Conservation (phyloP, 2,113 vertebrate species). For the Elanoides forficatus region DNA sequence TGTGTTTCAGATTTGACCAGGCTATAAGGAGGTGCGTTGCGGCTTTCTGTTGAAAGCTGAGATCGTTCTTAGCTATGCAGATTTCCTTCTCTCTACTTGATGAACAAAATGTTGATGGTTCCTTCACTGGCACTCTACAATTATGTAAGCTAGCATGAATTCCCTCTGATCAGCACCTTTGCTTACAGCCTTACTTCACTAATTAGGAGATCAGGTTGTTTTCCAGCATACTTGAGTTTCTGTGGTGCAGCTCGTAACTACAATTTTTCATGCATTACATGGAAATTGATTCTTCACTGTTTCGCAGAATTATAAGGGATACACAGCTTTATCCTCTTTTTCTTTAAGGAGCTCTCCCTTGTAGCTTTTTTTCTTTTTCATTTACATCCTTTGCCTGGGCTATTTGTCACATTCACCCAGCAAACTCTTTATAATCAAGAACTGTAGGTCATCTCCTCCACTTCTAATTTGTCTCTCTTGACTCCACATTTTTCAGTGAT, state of each 20-base stretch:
- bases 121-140: not conserved
- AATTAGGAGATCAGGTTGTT: not conserved
- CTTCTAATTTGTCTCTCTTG: not conserved
- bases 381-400: not conserved
- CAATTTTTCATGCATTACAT: not conserved
- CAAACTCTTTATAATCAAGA: not conserved
- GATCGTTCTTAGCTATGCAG: not conserved
- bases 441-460: not conserved
- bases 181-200: not conserved
- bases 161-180: not conserved
- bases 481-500: not conserved
- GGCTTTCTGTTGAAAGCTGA: not conserved
- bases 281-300: not conserved
- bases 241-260: not conserved
- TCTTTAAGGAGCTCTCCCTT: not conserved
- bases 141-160: not conserved
- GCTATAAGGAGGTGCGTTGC: not conserved
- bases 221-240: not conserved
- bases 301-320: not conserved
- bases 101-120: not conserved
- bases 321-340: not conserved
- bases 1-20: not conserved
- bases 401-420: not conserved
- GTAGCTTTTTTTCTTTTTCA: not conserved
- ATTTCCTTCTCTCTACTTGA: not conserved